Evolutionary conservation across 2,113 vertebrate species (phyloP).

Genomic region (Cygnus buccinator): DNA sequence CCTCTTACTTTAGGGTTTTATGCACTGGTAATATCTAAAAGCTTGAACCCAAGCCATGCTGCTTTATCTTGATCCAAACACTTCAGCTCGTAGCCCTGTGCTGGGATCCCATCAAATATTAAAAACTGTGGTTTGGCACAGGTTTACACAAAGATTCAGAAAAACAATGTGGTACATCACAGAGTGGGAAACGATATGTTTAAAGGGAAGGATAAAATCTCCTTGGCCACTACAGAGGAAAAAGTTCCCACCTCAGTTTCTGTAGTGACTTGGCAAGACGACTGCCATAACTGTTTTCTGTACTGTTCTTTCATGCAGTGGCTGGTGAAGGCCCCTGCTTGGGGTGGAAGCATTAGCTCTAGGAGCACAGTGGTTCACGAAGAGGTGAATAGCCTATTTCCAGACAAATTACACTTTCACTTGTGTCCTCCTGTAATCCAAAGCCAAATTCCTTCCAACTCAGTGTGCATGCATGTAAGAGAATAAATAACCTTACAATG

Average conservation of each 20-base stretch:
- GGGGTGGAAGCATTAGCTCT: neutral
- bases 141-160: neutral
- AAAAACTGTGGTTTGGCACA: constrained; percentile 33
- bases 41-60: neutral
- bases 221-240: neutral
- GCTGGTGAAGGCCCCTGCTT: neutral
- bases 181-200: neutral
- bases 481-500: neutral
- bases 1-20: neutral
- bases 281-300: neutral
- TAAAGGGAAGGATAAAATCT: neutral
- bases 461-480: neutral
- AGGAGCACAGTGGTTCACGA: neutral
- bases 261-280: neutral
- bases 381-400: neutral
- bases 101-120: constrained; percentile 28
- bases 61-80: constrained; percentile 36
- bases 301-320: neutral
- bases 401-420: neutral
- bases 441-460: neutral
- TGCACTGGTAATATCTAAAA: neutral
- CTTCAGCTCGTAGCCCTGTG: neutral
- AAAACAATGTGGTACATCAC: constrained; percentile 11
- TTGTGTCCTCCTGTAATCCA: neutral
- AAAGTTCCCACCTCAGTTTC: neutral